Percentiles rank a stretch among this genome's conserved stretches.
Evolutionary conservation across 1,140 invertebrate genomes (phyloP).

Genomic region (Drosophila jambulina): DNA sequence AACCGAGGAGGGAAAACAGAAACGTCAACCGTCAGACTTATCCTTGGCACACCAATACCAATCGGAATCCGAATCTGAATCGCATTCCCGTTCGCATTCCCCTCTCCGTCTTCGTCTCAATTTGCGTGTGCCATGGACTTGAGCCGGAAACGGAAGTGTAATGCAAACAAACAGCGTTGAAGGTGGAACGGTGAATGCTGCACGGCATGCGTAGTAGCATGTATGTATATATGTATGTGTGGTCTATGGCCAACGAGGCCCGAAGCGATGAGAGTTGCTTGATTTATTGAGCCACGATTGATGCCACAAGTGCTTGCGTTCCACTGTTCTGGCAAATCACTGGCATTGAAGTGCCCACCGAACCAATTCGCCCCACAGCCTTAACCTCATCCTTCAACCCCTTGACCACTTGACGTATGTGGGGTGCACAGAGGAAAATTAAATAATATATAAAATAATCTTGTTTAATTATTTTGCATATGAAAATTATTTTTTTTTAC

Average conservation of each 20-base stretch:
- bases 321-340: constrained; percentile 55
- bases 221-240: neutral
- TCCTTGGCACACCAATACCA: constrained; percentile 33
- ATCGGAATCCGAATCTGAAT: constrained; percentile 26
- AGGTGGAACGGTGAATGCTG: constrained; percentile 11
- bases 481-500: neutral
- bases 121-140: constrained; percentile 66
- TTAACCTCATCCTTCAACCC: constrained; percentile 14
- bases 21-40: constrained; percentile 44
- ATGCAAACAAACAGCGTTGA: constrained; percentile 52
- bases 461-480: neutral
- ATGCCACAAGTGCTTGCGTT: constrained; percentile 65
- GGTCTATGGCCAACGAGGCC: constrained; percentile 17
- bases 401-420: constrained; percentile 35
- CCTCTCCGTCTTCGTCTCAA: constrained; percentile 44
- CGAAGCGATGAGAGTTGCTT: constrained; percentile 50
- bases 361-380: constrained; percentile 21
- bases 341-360: constrained; percentile 55
- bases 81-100: neutral
- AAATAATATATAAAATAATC: neutral
- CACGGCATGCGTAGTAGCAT: neutral
- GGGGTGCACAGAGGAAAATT: constrained; percentile 1
- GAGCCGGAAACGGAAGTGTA: constrained; percentile 66
- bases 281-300: constrained; percentile 67
- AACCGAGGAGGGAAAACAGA: constrained; percentile 32